Evolutionary conservation across 2,797 vertebrate genomes (phyloP), one percentile per base, ranked within the genome.

Genomic region (Macropodus opercularis): DNA sequence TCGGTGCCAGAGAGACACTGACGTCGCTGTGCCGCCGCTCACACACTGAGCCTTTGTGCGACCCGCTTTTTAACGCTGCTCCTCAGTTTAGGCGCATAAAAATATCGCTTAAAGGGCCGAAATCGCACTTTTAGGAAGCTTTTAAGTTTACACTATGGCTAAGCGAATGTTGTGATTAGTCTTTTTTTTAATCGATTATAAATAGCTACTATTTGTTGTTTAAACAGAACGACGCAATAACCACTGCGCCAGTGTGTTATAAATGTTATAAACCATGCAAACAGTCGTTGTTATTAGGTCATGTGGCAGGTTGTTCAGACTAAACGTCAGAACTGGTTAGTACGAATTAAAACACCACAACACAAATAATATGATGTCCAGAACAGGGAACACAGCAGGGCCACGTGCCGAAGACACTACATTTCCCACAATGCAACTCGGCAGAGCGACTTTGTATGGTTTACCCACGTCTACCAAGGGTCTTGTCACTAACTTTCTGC

Each of bases 21-120:
- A 84, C 85, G 85, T 79, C 75, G 82, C 61, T 41, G 69, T 31
- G 19, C 60, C 62, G 13, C 3, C 8, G 54, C 31, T 34, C 57
- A 44, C 1, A 83, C 70, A 79, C 71, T 58, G 42, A 44, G 39
- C 67, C 78, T 77, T 78, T 79, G 72, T 81, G 6, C 42, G 64
- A 35, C 17, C 44, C 24, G 63, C 68, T 71, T 71, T 69, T 47
- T 18, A 12, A 58, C 46, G 26, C 39, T 19, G 2, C 3, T 26
- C 56, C 7, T n/a, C 10, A 15, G 36, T 40, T 17, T 2, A 14
- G 1, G 27, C 10, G 1, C 2, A n/a, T n/a, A n/a, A n/a, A 17
- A 40, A 29, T 17, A 29, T 19, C 1, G 5, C 12, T 49, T 10
- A 10, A 14, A 38, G 3, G n/a, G 6, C 9, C 24, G 5, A 47